Base-by-base conservation (phyloP, 2,888 invertebrate species). In the Pardosa pseudoannulata region DNA sequence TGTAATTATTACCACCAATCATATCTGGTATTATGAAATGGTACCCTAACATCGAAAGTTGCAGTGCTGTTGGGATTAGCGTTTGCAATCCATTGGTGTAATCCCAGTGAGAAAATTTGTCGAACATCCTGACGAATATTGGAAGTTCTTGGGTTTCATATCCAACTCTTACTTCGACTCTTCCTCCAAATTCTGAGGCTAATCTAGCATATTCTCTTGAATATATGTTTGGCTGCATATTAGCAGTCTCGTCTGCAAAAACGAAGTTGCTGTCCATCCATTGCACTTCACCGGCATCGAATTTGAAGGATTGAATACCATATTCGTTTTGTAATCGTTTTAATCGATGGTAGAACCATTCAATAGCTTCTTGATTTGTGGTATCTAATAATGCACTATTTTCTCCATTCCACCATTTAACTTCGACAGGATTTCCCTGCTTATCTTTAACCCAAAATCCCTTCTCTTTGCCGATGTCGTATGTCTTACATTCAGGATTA, bases 11-110 rank as follows among this genome's bases (percentile, higher is more conserved):
- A 6, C 92, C 93, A 0, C 93, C 93, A 46, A 93, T 94, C 95
- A 96, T 96, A 90, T 96, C 96, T 0, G 96, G 96, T 16, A 96
- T 91, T 5, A 96, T 94, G 89, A 94, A 93, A 0, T 95, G 94
- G 91, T 95, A 95, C 0, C 95, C 95, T 80, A 92, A 89, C 68
- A 94, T 91, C 90, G 92, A 92, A 68, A 92, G 90, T 92, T 94
- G 94, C 16, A 96, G 91, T 0, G 95, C 93, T 0, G 95, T 94
- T 0, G 96, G 95, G 67, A 96, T 93, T 41, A 96, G 91, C 0
- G 95, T 94, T 1, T 94, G 92, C 0, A 96, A 92, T 0, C 96
- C 96, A 91, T 95, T 95, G 90, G 94, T 93, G 88, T 93, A 92
- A 0, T 93, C 94, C 90, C 93, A 93, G 62, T 92, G 92, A 0